Percentiles rank a stretch among this genome's conserved stretches.
phyloP scores from a whole-genome alignment of 2,888 invertebrate species.

The Scaptomyza flava region DNA sequence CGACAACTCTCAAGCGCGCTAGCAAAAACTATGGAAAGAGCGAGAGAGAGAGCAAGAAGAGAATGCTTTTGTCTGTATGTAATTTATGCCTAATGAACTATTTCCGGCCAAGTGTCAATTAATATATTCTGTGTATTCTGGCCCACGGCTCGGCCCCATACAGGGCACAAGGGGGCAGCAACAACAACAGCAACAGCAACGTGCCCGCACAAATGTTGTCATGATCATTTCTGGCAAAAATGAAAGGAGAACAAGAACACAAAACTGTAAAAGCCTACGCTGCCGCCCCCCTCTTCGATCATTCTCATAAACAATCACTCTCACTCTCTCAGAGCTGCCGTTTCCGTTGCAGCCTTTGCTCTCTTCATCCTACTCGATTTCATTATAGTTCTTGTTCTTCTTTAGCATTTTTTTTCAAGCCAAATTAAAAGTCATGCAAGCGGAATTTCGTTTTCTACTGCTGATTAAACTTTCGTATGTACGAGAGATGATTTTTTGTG shows the following conservation, averaged over 20 bases:
- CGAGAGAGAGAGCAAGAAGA: conserved; percentile 19
- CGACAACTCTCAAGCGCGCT: conserved; percentile 44
- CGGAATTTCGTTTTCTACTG: conserved; percentile 56
- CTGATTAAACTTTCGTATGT: conserved; percentile 51
- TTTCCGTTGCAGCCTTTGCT: conserved; percentile 54
- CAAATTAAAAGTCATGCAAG: conserved; percentile 69
- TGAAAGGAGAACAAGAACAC: conserved; percentile 17
- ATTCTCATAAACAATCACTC: conserved; percentile 6
- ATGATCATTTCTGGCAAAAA: conserved; percentile 74
- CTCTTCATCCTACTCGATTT: conserved; percentile 6
- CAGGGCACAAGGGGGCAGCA: conserved; percentile 53
- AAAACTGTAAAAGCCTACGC: conserved; percentile 22
- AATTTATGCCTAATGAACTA: conserved; percentile 81
- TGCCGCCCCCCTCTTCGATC: conserved; percentile 1
- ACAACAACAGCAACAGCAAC: conserved; percentile 52
- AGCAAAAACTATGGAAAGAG: conserved; percentile 42
- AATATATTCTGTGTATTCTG: conserved; percentile 75
- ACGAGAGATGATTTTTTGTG: conserved; percentile 28
- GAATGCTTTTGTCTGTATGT: conserved; percentile 77
- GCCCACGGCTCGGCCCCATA: conserved; percentile 50
- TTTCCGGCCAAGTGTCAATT: conserved; percentile 80
- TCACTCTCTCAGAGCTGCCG: conserved; percentile 30
- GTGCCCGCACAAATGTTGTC: conserved; percentile 78
- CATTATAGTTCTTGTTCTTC: conserved; percentile 18
- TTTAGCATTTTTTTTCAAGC: conserved; percentile 58